Conservation (phyloP, 2,888 invertebrate genomes). For the Zaprionus bogoriensis region DNA sequence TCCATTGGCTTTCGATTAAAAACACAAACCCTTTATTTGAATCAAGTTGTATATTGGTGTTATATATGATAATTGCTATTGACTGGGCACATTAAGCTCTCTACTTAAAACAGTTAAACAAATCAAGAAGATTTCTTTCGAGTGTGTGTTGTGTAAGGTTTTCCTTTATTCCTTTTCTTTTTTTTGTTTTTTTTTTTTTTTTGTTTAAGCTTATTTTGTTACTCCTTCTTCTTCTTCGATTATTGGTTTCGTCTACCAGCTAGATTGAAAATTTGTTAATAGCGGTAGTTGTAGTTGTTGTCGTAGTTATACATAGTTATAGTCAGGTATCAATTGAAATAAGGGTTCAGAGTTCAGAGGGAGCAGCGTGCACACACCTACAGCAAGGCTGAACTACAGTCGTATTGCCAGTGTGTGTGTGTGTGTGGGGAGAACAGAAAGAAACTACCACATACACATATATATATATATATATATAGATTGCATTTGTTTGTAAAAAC, state of each 20-base stretch:
- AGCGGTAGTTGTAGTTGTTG: constrained; percentile 49
- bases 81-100: constrained; percentile 76
- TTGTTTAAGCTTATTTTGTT: constrained; percentile 1
- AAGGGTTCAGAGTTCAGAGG: constrained; percentile 31
- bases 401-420: not conserved
- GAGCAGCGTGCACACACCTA: constrained; percentile 8
- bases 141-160: constrained; percentile 32
- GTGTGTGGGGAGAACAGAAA: not conserved
- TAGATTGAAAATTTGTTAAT: constrained; percentile 60
- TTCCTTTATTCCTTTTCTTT: constrained; percentile 7
- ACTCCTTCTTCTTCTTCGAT: not conserved
- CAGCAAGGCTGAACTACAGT: not conserved
- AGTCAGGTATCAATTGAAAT: constrained; percentile 75
- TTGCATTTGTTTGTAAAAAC: constrained; percentile 36
- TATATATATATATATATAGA: no score
- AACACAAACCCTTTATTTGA: constrained; percentile 59
- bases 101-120: constrained; percentile 67
- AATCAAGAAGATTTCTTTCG: constrained; percentile 31
- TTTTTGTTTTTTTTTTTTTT: constrained; percentile 8
- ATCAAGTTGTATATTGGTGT: constrained; percentile 68
- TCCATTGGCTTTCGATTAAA: constrained; percentile 25
- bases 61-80: constrained; percentile 62
- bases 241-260: constrained; percentile 32
- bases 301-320: constrained; percentile 41
- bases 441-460: constrained; percentile 19